Evolutionary conservation across 2,888 invertebrate genomes (phyloP).

Genomic region (Macropis europaea): DNA sequence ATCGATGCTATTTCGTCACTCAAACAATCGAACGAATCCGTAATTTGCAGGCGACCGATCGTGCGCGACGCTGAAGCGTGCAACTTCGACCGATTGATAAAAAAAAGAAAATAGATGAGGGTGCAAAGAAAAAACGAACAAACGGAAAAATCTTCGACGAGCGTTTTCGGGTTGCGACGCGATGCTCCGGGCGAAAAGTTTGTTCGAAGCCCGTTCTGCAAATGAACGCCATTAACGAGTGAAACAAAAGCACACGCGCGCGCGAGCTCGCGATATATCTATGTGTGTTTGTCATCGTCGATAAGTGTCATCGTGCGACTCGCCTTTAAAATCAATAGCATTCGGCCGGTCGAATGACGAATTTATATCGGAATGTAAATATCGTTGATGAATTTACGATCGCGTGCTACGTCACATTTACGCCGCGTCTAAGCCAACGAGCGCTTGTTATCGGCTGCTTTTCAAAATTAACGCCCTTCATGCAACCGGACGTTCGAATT

Average conservation of each 20-base stretch:
- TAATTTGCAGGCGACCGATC: not conserved
- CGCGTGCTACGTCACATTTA: constrained; percentile 11
- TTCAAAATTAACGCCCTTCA: constrained; percentile 40
- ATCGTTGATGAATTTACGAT: constrained; percentile 33
- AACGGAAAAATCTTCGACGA: constrained; percentile 7
- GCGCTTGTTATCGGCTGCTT: constrained; percentile 39
- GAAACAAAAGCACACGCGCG: not conserved
- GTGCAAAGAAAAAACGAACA: not conserved
- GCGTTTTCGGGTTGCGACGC: not conserved
- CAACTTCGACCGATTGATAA: not conserved
- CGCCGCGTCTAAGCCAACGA: constrained; percentile 25
- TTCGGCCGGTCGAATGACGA: constrained; percentile 4
- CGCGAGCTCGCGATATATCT: constrained; percentile 7
- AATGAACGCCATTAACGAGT: not conserved
- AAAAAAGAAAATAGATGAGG: not conserved
- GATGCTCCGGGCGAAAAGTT: not conserved
- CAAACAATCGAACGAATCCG: constrained; percentile 10
- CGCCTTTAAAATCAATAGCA: constrained; percentile 35
- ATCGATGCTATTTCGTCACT: constrained; percentile 1
- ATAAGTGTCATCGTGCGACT: constrained; percentile 5
- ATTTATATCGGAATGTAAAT: constrained; percentile 43
- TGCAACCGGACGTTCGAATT: constrained; percentile 18
- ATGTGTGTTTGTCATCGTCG: constrained; percentile 34
- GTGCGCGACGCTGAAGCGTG: not conserved
- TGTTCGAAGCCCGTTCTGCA: not conserved